phyloP scores from a whole-genome alignment of 2,113 vertebrate genomes.

The Xiphophorus maculatus region DNA sequence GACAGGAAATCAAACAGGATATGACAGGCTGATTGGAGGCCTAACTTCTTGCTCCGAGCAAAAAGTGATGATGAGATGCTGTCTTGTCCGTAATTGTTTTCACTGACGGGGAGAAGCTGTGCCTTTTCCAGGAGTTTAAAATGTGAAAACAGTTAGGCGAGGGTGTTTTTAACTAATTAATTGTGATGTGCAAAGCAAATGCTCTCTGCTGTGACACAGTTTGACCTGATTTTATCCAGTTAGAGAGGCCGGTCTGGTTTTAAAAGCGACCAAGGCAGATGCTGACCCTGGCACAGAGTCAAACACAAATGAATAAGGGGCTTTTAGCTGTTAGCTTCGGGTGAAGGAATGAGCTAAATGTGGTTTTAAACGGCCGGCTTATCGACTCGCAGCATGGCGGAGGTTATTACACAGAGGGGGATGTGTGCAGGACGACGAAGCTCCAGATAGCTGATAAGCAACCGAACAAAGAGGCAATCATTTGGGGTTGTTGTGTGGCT shows the following conservation, averaged over 20 bases:
- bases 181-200: conserved; percentile 4
- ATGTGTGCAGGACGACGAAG: conserved; percentile 14
- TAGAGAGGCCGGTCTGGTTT: conserved; percentile 16
- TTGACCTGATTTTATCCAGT: conserved; percentile 21
- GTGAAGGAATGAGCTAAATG: conserved; percentile 36
- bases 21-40: conserved; percentile 30
- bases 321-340: conserved; percentile 2
- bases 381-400: conserved; percentile 36
- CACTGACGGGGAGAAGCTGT: background rate
- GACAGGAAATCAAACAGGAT: conserved; percentile 60
- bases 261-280: conserved; percentile 14
- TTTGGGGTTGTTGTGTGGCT: conserved; percentile 23
- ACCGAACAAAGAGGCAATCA: conserved; percentile 13
- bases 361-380: conserved; percentile 35
- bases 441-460: conserved; percentile 39
- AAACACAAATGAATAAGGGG: conserved; percentile 6
- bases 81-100: conserved; percentile 17
- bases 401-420: conserved; percentile 26
- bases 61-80: conserved; percentile 17
- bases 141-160: background rate
- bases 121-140: background rate
- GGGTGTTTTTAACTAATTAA: background rate
- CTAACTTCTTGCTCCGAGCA: conserved; percentile 26
- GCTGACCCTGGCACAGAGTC: conserved; percentile 2
- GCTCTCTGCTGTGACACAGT: conserved; percentile 15